Base-by-base conservation (phyloP, 2,888 invertebrate species). In the Tryphoninae sp. region DNA sequence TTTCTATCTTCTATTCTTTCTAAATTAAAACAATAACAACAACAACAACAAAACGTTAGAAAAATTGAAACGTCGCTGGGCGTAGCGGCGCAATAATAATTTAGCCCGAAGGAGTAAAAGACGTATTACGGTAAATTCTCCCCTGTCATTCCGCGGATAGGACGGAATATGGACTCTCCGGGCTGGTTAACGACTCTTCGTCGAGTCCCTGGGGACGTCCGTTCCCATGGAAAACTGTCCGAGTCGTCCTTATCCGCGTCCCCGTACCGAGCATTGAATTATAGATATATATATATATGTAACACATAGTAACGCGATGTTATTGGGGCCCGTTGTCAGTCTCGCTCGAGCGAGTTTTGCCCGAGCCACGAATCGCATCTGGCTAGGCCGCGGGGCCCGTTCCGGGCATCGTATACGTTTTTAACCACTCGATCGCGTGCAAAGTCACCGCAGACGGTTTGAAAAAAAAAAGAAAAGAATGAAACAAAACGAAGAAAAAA, bases 241-340 rank as follows among this genome's bases (percentile, higher is more conserved):
- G 62, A 71, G 68, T 68, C 55, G 45, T 74, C 87, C 89, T 87
- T 88, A 88, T 88, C 85, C 80, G 86, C 84, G 78, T 81, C 82
- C 82, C 82, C 84, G 85, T 51, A 1, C 7, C 9, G 40, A 13
- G n/a, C 26, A 0, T 55, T 40, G 40, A 8, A 16, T 19, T 65
- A 49, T 49, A 19, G 45, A 23, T 45, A 23, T 42, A 49, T 61
- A 33, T 61, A 33, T 33, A 33, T 33, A 33, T 33, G 33, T 6
- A 19, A 55, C 16, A 16, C 16, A 19, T 59, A 45, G 59, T 58
- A 51, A 33, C 9, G 58, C 49, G 8, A 45, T 23, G 55, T 68
- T 76, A 76, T 76, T 51, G 59, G 78, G 71, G 49, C 59, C 65
- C 49, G 59, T 42, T 40, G 59, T 42, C 64, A 55, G 82, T 74